A percentile compares a stretch with the other conserved stretches of the same genome.
These are phyloP conservation scores for Falco punctatus DNA, from an alignment of 2,113 vertebrate genomes.

Conservation along the genomic window DNA sequence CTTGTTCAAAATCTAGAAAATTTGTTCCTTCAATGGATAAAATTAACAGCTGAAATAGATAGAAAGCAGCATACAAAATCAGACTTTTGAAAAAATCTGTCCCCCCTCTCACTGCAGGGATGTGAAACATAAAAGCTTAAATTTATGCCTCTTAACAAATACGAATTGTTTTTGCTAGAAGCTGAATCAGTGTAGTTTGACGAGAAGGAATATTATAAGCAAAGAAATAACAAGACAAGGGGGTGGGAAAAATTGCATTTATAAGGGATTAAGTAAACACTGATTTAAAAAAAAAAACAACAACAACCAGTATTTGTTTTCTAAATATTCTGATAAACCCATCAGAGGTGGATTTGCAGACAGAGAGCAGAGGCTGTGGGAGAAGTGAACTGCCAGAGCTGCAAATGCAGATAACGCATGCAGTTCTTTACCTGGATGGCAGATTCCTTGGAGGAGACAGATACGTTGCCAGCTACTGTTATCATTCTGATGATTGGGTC, in stretches of 20 bases:
- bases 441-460: background rate
- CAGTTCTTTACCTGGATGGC: background rate
- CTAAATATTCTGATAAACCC: background rate
- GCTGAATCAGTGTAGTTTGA: background rate
- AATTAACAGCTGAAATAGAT: background rate
- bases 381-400: background rate
- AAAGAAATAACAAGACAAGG: background rate
- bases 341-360: background rate
- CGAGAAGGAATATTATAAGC: background rate
- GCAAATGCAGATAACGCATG: accelerated
- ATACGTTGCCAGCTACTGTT: background rate
- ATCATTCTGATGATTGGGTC: background rate
- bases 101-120: background rate
- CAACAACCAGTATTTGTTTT: background rate
- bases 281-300: background rate
- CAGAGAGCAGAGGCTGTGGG: background rate
- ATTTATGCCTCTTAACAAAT: background rate
- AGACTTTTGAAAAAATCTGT: background rate
- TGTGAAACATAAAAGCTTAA: background rate
- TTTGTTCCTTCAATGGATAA: background rate
- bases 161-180: background rate
- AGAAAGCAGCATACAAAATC: background rate
- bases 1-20: background rate
- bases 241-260: background rate
- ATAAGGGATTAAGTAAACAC: background rate